Conservation (phyloP, 2,888 invertebrate genomes). For the Autographa gamma region DNA sequence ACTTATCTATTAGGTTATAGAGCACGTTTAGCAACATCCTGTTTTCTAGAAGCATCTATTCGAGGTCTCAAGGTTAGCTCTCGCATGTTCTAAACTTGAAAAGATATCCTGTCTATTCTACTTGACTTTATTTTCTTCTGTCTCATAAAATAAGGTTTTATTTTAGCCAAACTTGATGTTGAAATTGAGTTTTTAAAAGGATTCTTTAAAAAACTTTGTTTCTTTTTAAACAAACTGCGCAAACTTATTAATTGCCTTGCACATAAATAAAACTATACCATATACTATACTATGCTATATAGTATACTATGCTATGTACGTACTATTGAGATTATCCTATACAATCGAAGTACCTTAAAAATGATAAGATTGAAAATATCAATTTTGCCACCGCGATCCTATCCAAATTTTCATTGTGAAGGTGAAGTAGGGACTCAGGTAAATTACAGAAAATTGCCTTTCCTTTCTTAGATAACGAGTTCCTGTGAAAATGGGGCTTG, state of each 20-base stretch:
- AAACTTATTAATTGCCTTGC: too few species aligned
- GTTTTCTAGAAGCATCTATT: conserved; percentile 24
- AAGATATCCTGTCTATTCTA: conserved; percentile 12
- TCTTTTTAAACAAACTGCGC: too few species aligned
- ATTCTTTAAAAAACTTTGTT: too few species aligned
- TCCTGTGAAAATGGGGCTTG: conserved; percentile 57
- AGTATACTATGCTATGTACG: too few species aligned
- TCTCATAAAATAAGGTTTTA: conserved; percentile 1
- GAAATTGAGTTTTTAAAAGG: too few species aligned
- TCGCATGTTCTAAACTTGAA: conserved; percentile 12
- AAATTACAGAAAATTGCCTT: conserved; percentile 76
- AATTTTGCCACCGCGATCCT: conserved; percentile 29
- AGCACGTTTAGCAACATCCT: too few species aligned
- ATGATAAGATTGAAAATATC: conserved; percentile 30
- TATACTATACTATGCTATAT: too few species aligned
- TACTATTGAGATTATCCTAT: too few species aligned
- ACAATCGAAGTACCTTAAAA: conserved; percentile 1
- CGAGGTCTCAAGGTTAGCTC: conserved; percentile 10
- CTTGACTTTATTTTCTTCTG: conserved; percentile 8
- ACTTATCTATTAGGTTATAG: too few species aligned
- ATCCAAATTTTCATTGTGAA: conserved; percentile 61
- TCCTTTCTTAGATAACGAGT: conserved; percentile 68
- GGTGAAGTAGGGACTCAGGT: conserved; percentile 62
- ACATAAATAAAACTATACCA: too few species aligned
- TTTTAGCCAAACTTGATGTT: conserved; percentile 11